A percentile compares a stretch with the other conserved stretches of the same genome.
Conservation (phyloP, 2,888 invertebrate species). For the Nasonia oneida region DNA sequence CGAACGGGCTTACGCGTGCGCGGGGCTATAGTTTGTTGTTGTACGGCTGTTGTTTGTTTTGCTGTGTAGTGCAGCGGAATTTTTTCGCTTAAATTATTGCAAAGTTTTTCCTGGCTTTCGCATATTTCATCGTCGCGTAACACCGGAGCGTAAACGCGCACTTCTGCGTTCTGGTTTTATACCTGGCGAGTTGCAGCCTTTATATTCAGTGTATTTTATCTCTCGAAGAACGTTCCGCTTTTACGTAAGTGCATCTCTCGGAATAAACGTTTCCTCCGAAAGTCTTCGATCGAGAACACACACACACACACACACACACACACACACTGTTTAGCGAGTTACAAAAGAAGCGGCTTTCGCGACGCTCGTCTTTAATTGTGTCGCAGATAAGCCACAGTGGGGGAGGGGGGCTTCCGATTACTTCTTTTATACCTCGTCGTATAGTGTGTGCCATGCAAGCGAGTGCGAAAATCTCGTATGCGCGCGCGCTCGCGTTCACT, state of each 20-base stretch:
- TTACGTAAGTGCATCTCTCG: background rate
- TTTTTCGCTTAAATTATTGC: background rate
- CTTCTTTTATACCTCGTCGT: conserved; percentile 35
- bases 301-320: no score
- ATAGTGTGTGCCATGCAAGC: background rate
- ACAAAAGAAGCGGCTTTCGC: background rate
- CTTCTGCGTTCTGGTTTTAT: background rate
- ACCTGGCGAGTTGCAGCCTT: background rate
- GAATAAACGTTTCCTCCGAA: background rate
- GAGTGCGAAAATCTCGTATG: conserved; percentile 48
- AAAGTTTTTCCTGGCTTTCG: background rate
- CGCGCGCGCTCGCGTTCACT: conserved; percentile 38
- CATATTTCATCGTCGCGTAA: no score
- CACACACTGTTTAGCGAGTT: background rate
- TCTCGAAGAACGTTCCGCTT: background rate
- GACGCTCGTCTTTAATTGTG: conserved; percentile 48
- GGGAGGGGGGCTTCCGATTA: conserved; percentile 42
- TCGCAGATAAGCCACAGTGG: conserved; percentile 15
- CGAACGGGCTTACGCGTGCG: no score
- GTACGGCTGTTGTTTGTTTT: background rate
- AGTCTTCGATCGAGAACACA: background rate
- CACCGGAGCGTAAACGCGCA: background rate
- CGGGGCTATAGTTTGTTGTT: background rate
- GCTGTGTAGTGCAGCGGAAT: background rate
- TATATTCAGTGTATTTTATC: background rate